Evolutionary conservation across 2,797 vertebrate species (phyloP).

Genomic region (Clarias platycephalus): DNA sequence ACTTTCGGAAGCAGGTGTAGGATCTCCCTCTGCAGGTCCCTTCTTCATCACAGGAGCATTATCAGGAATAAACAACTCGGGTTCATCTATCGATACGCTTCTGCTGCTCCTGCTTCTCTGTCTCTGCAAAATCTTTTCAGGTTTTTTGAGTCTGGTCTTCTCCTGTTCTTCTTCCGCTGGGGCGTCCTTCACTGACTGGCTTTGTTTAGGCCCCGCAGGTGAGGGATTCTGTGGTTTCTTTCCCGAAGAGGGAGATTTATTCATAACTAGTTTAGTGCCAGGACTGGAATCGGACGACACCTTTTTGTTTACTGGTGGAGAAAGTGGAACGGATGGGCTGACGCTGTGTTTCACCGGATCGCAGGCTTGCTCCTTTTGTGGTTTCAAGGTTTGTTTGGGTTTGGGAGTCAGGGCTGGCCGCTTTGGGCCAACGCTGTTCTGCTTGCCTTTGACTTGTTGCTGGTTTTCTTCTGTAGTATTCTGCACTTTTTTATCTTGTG

Average conservation of each 20-base stretch:
- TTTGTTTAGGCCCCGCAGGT: conserved; percentile 59
- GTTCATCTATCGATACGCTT: conserved; percentile 92
- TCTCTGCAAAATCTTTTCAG: conserved; percentile 82
- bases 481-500: conserved; percentile 63
- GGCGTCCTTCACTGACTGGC: conserved; percentile 74
- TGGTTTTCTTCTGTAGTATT: conserved; percentile 64
- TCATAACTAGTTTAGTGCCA: conserved; percentile 64
- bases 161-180: conserved; percentile 80
- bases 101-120: conserved; percentile 83
- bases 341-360: conserved; percentile 67
- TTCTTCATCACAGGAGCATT: conserved; percentile 90
- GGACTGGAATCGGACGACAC: conserved; percentile 64
- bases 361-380: conserved; percentile 77
- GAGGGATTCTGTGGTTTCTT: conserved; percentile 73
- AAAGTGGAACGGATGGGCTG: conserved; percentile 64
- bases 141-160: conserved; percentile 82
- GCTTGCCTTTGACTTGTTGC: conserved; percentile 67
- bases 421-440: conserved; percentile 70
- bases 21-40: conserved; percentile 75
- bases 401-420: conserved; percentile 71
- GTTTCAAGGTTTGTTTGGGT: conserved; percentile 75
- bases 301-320: conserved; percentile 66
- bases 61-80: conserved; percentile 93
- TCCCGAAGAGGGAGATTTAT: conserved; percentile 53
- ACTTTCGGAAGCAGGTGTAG: conserved; percentile 65